These are phyloP conservation scores for Nothobranchius furzeri DNA, from an alignment of 2,113 vertebrate genomes.

Conservation along the genomic window DNA sequence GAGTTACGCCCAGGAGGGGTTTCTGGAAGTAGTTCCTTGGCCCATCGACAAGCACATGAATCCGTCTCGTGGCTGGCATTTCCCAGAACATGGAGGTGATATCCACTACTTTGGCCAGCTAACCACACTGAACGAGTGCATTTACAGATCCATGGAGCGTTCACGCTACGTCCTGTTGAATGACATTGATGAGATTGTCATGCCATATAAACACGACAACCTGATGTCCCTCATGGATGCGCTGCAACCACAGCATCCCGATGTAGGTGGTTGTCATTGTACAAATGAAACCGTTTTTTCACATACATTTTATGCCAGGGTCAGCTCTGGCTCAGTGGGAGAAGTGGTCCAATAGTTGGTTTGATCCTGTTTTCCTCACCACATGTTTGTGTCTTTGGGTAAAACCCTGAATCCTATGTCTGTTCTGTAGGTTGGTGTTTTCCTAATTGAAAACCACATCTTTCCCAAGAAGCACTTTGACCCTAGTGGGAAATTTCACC, in stretches of 20 bases:
- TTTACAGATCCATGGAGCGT: constrained; percentile 74
- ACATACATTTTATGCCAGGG: too few relatives aligned
- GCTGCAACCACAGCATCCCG: constrained; percentile 60
- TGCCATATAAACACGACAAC: constrained; percentile 70
- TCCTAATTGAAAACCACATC: constrained; percentile 80
- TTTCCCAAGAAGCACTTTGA: constrained; percentile 71
- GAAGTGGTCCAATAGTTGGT: too few relatives aligned
- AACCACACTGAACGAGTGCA: constrained; percentile 73
- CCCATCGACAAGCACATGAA: constrained; percentile 76
- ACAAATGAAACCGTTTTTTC: too few relatives aligned
- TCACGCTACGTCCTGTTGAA: constrained; percentile 76
- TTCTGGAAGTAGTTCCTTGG: constrained; percentile 79
- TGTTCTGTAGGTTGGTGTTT: constrained; percentile 42
- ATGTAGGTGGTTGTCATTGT: constrained; percentile 29
- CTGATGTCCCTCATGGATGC: constrained; percentile 68
- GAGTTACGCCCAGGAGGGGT: constrained; percentile 75
- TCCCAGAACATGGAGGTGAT: constrained; percentile 43
- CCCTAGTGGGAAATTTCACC: constrained; percentile 46
- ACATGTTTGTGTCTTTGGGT: too few relatives aligned
- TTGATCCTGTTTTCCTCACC: too few relatives aligned
- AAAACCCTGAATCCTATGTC: not conserved
- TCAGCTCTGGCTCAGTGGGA: too few relatives aligned
- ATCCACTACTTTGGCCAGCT: constrained; percentile 75
- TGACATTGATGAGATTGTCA: constrained; percentile 82
- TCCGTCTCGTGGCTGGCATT: constrained; percentile 70